Conservation (phyloP, 2,113 vertebrate genomes). For the Silurus meridionalis region DNA sequence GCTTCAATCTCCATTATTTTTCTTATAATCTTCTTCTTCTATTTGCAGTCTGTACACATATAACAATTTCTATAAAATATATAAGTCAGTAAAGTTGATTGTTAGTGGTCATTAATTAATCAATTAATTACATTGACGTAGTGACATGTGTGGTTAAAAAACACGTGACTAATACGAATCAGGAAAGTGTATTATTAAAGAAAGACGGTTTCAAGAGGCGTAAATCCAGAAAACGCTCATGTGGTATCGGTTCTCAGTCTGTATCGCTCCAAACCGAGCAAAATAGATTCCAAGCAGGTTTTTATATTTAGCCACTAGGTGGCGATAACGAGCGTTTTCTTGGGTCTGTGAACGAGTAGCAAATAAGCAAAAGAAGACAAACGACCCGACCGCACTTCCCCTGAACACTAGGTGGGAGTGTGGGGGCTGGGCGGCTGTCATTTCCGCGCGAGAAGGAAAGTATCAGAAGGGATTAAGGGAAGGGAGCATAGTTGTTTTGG, state of each 20-base stretch:
- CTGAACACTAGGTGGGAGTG: slow-evolving; percentile 4
- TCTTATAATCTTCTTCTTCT: too few species aligned
- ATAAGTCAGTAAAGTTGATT: background rate
- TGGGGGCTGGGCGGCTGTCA: background rate
- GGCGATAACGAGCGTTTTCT: background rate
- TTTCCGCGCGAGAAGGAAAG: background rate
- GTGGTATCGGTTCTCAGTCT: background rate
- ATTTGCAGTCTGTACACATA: background rate
- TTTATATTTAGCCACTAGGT: background rate
- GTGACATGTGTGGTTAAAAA: background rate
- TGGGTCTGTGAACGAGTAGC: background rate
- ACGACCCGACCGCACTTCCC: background rate
- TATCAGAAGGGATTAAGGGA: background rate
- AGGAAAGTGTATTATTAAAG: background rate
- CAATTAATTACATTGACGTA: background rate
- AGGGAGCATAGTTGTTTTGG: background rate
- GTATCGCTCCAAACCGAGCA: background rate
- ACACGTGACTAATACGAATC: background rate
- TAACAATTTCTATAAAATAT: background rate
- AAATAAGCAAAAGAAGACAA: slow-evolving; percentile 2
- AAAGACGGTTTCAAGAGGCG: background rate
- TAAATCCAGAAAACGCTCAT: background rate
- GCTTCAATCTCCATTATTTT: too few species aligned
- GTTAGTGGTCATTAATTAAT: background rate
- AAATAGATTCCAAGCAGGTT: background rate